Evolutionary conservation across 2,888 invertebrate genomes (phyloP).

Genomic region (Hesperia comma): DNA sequence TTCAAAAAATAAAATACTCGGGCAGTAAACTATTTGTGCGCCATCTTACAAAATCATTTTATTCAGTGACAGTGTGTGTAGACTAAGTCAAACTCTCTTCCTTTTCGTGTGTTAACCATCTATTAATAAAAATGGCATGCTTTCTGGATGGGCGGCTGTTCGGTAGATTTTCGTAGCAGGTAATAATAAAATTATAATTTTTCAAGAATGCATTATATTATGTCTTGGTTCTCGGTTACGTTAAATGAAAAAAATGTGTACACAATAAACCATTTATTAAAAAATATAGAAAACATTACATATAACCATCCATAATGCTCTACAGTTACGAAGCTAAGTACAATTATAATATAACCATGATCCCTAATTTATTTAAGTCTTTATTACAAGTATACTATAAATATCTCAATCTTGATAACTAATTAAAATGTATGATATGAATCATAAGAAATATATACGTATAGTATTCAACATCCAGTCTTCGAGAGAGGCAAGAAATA

Average conservation of each 20-base stretch:
- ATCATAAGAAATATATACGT: not conserved
- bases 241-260: constrained; percentile 35
- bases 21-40: too few relatives aligned
- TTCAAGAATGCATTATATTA: too few relatives aligned
- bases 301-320: constrained; percentile 46
- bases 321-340: constrained; percentile 47
- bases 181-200: too few relatives aligned
- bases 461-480: constrained; percentile 16
- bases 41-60: too few relatives aligned
- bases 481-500: constrained; percentile 26
- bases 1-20: too few relatives aligned
- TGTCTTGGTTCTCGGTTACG: too few relatives aligned
- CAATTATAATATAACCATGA: constrained; percentile 44
- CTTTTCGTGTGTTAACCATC: too few relatives aligned
- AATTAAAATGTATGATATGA: constrained; percentile 30
- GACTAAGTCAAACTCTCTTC: too few relatives aligned
- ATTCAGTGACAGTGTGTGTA: too few relatives aligned
- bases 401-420: constrained; percentile 20
- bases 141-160: too few relatives aligned
- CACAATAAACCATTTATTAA: constrained; percentile 58
- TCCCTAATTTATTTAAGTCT: constrained; percentile 41
- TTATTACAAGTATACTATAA: constrained; percentile 32
- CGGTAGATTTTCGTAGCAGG: too few relatives aligned
- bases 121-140: too few relatives aligned
- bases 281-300: constrained; percentile 61